Conservation (phyloP, 1,140 invertebrate species). For the Rhyzopertha dominica region DNA sequence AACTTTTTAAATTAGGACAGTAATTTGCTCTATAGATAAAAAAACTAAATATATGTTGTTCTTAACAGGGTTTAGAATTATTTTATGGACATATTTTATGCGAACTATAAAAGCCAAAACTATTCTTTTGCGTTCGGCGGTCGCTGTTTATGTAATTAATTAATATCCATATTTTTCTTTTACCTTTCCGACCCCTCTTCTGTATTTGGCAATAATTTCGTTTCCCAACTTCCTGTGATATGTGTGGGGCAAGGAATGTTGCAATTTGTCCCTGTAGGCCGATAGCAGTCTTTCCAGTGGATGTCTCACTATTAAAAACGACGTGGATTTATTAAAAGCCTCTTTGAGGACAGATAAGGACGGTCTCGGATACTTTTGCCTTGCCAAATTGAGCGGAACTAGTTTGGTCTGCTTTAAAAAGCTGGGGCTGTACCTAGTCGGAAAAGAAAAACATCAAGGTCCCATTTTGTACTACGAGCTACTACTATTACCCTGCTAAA, state of each 20-base stretch:
- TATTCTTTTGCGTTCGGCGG: not conserved
- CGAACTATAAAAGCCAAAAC: not conserved
- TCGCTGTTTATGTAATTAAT: not conserved
- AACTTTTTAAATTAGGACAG: no score
- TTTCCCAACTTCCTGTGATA: constrained; percentile 73
- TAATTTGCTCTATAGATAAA: no score
- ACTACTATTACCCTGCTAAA: constrained; percentile 59
- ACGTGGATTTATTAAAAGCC: constrained; percentile 60
- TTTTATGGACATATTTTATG: constrained; percentile 9
- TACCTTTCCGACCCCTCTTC: constrained; percentile 40
- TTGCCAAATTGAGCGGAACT: constrained; percentile 69
- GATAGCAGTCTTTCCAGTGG: constrained; percentile 84
- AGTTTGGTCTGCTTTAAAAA: constrained; percentile 70
- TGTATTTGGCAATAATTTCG: constrained; percentile 68
- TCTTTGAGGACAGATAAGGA: constrained; percentile 59
- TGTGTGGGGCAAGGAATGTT: constrained; percentile 72
- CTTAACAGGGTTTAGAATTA: no score
- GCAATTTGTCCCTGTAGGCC: constrained; percentile 85
- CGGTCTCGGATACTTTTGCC: constrained; percentile 71
- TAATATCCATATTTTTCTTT: constrained; percentile 1
- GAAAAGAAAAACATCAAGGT: no score
- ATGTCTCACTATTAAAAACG: constrained; percentile 83
- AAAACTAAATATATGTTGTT: no score
- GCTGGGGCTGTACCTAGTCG: constrained; percentile 58
- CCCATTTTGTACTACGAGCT: no score